Conservation (phyloP, 2,888 invertebrate species). For the Petrolisthes cinctipes region DNA sequence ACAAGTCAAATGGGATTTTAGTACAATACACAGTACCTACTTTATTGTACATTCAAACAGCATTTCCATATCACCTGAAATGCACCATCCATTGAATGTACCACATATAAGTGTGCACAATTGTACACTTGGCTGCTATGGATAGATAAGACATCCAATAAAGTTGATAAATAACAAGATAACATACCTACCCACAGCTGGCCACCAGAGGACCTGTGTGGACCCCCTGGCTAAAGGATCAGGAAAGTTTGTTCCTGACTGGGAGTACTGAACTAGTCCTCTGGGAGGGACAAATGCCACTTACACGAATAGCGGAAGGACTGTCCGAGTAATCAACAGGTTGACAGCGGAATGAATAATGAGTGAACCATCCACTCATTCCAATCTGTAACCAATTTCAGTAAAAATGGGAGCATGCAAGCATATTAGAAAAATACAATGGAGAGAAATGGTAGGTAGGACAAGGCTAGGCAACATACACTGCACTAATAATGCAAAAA, state of each 20-base stretch:
- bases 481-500: not conserved
- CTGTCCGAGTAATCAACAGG: slow-evolving; percentile 79
- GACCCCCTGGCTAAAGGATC: not conserved
- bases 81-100: no score
- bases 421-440: slow-evolving; percentile 33
- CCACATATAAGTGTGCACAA: no score
- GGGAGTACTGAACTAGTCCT: not conserved
- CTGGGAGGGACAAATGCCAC: slow-evolving; percentile 69
- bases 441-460: not conserved
- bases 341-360: slow-evolving; percentile 89
- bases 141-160: no score
- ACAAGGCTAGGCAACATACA: slow-evolving; percentile 11
- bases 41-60: no score
- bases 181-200: slow-evolving; percentile 27
- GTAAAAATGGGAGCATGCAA: slow-evolving; percentile 41
- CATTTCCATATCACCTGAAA: no score
- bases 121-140: no score
- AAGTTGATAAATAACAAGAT: not conserved
- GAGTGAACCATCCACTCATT: slow-evolving; percentile 93
- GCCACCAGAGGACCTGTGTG: not conserved
- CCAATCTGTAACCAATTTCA: slow-evolving; percentile 80
- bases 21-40: no score
- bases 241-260: not conserved
- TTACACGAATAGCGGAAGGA: slow-evolving; percentile 78
- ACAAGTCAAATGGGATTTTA: no score